These are phyloP conservation scores for Anthophora plumipes DNA, from an alignment of 2,888 invertebrate genomes.

Conservation along the genomic window DNA sequence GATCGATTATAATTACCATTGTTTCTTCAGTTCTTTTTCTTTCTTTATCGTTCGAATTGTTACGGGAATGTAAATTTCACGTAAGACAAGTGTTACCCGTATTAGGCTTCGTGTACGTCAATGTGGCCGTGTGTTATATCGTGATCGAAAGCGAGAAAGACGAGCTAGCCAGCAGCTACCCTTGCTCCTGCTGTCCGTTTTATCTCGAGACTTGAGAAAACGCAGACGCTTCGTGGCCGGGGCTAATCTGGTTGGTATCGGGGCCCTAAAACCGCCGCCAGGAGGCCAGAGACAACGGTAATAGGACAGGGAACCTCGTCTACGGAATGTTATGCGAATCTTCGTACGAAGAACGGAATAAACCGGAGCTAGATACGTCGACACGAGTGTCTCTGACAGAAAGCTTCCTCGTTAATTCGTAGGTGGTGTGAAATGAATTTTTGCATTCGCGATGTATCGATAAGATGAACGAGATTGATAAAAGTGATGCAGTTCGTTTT, in stretches of 20 bases:
- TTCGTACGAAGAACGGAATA: conserved; percentile 31
- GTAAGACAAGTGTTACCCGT: conserved; percentile 17
- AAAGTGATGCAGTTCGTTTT: too few relatives aligned
- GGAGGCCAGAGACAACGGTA: conserved; percentile 69
- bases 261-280: conserved; percentile 69
- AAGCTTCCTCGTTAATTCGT: background rate
- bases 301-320: conserved; percentile 55
- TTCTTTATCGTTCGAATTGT: background rate
- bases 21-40: conserved; percentile 19
- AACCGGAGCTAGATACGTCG: conserved; percentile 2
- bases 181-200: conserved; percentile 56
- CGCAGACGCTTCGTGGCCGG: conserved; percentile 71
- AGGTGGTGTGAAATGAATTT: background rate
- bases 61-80: conserved; percentile 3
- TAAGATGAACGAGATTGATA: too few relatives aligned
- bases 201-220: conserved; percentile 74
- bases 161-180: conserved; percentile 52
- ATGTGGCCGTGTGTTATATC: conserved; percentile 30
- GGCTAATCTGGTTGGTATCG: conserved; percentile 73
- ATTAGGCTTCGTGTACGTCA: conserved; percentile 34
- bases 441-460: too few relatives aligned
- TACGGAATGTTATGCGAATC: conserved; percentile 39
- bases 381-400: background rate
- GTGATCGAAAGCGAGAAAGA: conserved; percentile 40
- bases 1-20: too few relatives aligned